Conservation (phyloP, 2,113 vertebrate genomes). For the Psettodes erumei region DNA sequence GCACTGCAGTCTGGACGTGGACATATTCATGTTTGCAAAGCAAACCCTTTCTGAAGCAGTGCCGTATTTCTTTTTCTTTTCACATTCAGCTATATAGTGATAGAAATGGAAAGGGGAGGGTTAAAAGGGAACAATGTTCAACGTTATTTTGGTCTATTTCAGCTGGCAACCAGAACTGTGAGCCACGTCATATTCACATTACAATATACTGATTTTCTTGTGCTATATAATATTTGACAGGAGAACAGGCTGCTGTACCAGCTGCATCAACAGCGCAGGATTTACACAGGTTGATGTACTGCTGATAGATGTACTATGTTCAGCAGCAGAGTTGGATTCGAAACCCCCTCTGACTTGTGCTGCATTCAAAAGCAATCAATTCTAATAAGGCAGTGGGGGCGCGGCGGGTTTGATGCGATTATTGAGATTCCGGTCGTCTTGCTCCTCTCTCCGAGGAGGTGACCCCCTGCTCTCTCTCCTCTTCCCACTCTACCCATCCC, state of each 20-base stretch:
- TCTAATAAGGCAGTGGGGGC: conserved; percentile 72
- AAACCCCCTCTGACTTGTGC: conserved; percentile 37
- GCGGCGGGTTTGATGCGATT: conserved; percentile 76
- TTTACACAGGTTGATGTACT: conserved; percentile 1
- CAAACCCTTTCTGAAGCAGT: background rate
- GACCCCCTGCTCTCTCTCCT: conserved; percentile 49
- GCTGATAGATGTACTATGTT: background rate
- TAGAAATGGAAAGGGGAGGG: background rate
- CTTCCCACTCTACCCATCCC: conserved; percentile 44
- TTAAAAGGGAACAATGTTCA: background rate
- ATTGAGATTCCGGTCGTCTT: conserved; percentile 75
- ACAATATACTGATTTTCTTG: conserved; percentile 5
- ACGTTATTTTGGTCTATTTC: background rate
- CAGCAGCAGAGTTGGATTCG: conserved; percentile 28
- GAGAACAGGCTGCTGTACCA: background rate
- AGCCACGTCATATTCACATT: background rate
- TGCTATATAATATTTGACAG: conserved; percentile 1
- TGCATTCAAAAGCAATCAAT: conserved; percentile 74
- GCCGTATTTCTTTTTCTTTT: background rate
- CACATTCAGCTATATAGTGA: background rate
- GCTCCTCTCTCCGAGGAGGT: conserved; percentile 40
- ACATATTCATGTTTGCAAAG: background rate
- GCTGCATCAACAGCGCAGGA: conserved; percentile 11
- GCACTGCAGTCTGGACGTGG: background rate
- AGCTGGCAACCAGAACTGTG: background rate